Evolutionary conservation across 2,113 vertebrate genomes (phyloP), one percentile per base, ranked within the genome.

Genomic region (Lathamus discolor): DNA sequence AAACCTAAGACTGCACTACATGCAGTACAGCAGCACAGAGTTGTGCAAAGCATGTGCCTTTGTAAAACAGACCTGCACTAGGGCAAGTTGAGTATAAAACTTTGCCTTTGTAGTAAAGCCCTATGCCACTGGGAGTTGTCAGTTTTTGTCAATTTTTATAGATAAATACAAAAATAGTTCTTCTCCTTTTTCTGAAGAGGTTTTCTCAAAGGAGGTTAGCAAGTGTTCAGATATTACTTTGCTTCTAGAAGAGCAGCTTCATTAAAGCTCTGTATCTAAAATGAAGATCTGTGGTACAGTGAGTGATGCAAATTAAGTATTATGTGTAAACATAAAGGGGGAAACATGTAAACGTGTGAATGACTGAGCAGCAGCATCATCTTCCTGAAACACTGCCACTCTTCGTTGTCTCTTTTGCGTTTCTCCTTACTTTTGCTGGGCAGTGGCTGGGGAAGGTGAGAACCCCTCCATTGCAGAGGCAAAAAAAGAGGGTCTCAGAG

Each of bases 151-250:
- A 77, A 24, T 66, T 95, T 92, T 87, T 67, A 51, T 2, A 74
- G 39, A 5, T 70, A 57, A 83, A 70, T 39, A 8, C 28, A 69
- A 70, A 37, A 44, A 41, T 5, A 2, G 1, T 39, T 86, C 54
- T 59, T 83, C 31, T 62, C 72, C 11, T 72, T n/a, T 52, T 7
- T 3, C 24, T 77, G 67, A 74, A 43, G 63, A 44, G 11, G 13
- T 63, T 82, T 77, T 13, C 54, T 67, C 46, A 25, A 20, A 51
- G 61, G 24, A 49, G 19, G 15, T 35, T 25, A 83, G 4, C 8
- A 27, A 2, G 2, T 5, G 9, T 5, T 88, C 7, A 13, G 33
- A 0, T 35, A 1, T 39, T 55, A 37, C 25, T 51, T 76, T 16
- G 22, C 13, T 59, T 62, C 28, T 72, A 37, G 31, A 68, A 35